Conservation (phyloP, 2,113 vertebrate species). For the Oreochromis aureus region DNA sequence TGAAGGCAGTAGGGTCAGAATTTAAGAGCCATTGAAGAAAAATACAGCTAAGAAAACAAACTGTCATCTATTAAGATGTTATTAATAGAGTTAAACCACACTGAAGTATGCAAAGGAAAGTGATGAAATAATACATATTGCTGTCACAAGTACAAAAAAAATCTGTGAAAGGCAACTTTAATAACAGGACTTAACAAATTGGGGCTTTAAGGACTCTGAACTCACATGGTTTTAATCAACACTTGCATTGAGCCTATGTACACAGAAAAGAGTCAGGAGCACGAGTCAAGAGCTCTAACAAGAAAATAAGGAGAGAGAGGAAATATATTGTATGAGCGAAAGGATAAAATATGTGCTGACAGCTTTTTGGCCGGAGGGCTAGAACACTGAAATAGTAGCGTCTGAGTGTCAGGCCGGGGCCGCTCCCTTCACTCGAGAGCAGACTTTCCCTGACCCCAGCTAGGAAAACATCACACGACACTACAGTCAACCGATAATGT, state of each 20-base stretch:
- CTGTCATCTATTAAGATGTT: background rate
- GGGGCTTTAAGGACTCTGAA: background rate
- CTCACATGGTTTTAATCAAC: background rate
- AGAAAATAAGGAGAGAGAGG: background rate
- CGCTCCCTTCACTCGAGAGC: slow-evolving; percentile 44
- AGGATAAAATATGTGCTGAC: slow-evolving; percentile 67
- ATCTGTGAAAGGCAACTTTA: background rate
- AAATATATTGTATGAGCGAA: slow-evolving; percentile 51
- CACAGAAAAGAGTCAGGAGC: background rate
- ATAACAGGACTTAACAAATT: background rate
- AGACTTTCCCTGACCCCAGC: slow-evolving; percentile 44
- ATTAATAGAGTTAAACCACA: background rate
- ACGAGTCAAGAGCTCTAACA: slow-evolving; percentile 6
- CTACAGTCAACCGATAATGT: slow-evolving; percentile 25
- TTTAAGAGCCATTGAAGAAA: background rate
- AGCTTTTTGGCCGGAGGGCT: slow-evolving; percentile 58
- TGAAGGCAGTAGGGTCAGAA: background rate
- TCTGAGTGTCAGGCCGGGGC: slow-evolving; percentile 58
- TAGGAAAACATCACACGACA: slow-evolving; percentile 38
- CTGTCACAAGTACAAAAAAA: background rate
- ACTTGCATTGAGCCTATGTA: background rate
- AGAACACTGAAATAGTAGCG: slow-evolving; percentile 60
- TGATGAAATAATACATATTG: background rate
- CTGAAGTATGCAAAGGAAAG: background rate
- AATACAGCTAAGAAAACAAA: background rate